phyloP scores from a whole-genome alignment of 1,140 invertebrate genomes.

The Pentalonia nigronervosa region DNA sequence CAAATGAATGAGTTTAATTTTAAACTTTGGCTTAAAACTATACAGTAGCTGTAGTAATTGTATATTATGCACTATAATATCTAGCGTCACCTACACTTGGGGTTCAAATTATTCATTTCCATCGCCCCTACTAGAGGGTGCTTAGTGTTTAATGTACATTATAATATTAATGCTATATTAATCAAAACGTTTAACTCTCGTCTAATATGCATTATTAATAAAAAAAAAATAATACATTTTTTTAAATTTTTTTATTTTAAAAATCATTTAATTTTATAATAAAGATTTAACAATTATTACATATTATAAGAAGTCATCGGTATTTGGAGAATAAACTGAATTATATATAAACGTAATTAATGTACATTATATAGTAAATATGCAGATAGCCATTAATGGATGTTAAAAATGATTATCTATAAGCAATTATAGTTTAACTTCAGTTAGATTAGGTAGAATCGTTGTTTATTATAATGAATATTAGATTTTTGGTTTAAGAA shows the following conservation, averaged over 20 bases:
- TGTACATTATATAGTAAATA: no score
- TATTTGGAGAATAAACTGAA: background rate
- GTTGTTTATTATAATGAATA: background rate
- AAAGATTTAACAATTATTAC: background rate
- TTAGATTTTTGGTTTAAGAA: slow-evolving; percentile 27
- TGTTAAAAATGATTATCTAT: background rate
- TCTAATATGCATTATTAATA: background rate
- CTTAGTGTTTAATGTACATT: no score
- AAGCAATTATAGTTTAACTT: background rate
- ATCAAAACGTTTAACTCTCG: background rate
- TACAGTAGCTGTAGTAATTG: no score
- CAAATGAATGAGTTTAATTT: no score
- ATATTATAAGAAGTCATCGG: background rate
- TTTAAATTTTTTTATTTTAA: background rate
- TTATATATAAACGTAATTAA: no score
- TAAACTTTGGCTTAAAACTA: no score
- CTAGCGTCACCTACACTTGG: no score
- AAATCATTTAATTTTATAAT: background rate
- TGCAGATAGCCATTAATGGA: no score
- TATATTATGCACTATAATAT: no score
- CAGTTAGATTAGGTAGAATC: background rate
- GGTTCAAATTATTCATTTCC: background rate
- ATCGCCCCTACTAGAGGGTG: no score
- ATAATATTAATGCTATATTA: no score
- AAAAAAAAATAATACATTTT: no score